Percentiles rank a stretch among this genome's conserved stretches.
These are phyloP conservation scores for Tenebrosternarchus preto DNA, from an alignment of 2,113 vertebrate species.

Conservation along the genomic window DNA sequence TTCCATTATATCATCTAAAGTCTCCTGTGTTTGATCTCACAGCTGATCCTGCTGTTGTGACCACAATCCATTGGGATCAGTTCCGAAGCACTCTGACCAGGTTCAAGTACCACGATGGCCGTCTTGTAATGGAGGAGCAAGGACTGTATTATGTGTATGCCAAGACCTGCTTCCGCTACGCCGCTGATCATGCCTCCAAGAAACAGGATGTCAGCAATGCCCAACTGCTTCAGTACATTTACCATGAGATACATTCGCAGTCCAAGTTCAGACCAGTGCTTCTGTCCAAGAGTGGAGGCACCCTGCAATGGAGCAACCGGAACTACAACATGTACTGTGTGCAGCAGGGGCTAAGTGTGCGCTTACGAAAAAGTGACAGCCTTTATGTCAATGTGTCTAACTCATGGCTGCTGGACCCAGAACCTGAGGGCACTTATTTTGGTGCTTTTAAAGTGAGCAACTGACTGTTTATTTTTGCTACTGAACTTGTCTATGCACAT, in stretches of 20 bases:
- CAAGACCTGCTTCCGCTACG: slow-evolving; percentile 92
- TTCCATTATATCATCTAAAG: neutral
- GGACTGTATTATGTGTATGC: slow-evolving; percentile 95
- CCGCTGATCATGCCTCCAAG: neutral
- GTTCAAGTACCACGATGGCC: slow-evolving; percentile 77
- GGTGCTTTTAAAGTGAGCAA: slow-evolving; percentile 90
- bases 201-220: slow-evolving; percentile 75
- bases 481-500: slow-evolving; percentile 70
- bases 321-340: slow-evolving; percentile 94
- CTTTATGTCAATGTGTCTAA: slow-evolving; percentile 89
- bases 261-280: slow-evolving; percentile 70
- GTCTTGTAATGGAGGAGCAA: slow-evolving; percentile 80
- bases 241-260: slow-evolving; percentile 80
- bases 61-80: slow-evolving; percentile 83
- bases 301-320: slow-evolving; percentile 82
- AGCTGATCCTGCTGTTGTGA: slow-evolving; percentile 55
- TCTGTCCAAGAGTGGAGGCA: slow-evolving; percentile 90
- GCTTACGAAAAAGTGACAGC: slow-evolving; percentile 80
- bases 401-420: slow-evolving; percentile 84
- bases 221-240: slow-evolving; percentile 90
- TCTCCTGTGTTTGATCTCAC: slow-evolving; percentile 29
- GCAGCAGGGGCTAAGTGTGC: slow-evolving; percentile 87
- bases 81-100: slow-evolving; percentile 77
- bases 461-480: slow-evolving; percentile 74
- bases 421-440: slow-evolving; percentile 89